Conservation (phyloP, 2,113 vertebrate species). For the Galemys pyrenaicus region DNA sequence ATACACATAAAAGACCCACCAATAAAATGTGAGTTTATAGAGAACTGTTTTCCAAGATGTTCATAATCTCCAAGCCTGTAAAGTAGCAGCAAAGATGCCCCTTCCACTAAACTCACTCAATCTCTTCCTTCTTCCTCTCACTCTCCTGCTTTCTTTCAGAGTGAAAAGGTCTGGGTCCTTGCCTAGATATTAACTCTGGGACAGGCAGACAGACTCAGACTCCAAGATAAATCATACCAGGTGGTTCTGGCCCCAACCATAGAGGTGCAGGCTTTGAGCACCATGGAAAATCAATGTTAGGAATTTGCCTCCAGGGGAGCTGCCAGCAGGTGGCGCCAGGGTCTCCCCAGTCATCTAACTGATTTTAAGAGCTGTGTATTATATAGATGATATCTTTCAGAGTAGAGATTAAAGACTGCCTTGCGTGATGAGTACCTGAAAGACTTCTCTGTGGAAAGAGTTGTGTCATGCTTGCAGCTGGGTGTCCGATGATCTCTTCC, state of each 20-base stretch:
- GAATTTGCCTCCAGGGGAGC: not conserved
- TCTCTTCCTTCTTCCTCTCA: not conserved
- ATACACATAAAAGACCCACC: not conserved
- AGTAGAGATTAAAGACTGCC: not conserved
- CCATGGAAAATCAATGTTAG: not conserved
- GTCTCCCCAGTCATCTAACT: not conserved
- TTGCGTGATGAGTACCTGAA: too few relatives aligned
- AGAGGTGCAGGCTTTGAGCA: accelerated
- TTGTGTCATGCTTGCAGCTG: not conserved
- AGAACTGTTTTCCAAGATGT: not conserved
- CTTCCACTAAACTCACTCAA: not conserved
- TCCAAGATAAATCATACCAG: not conserved
- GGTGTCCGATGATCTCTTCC: not conserved
- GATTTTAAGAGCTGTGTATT: not conserved
- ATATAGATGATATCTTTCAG: not conserved
- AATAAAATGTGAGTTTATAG: not conserved
- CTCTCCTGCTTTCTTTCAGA: not conserved
- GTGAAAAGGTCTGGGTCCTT: not conserved
- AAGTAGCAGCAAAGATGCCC: not conserved
- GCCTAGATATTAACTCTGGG: not conserved
- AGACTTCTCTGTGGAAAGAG: not conserved
- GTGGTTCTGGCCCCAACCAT: not conserved
- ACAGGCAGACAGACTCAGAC: not conserved
- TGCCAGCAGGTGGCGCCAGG: not conserved
- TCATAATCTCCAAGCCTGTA: not conserved